These are phyloP conservation scores for Lordiphosa fenestrarum DNA, from an alignment of 2,888 invertebrate genomes.

Conservation along the genomic window DNA sequence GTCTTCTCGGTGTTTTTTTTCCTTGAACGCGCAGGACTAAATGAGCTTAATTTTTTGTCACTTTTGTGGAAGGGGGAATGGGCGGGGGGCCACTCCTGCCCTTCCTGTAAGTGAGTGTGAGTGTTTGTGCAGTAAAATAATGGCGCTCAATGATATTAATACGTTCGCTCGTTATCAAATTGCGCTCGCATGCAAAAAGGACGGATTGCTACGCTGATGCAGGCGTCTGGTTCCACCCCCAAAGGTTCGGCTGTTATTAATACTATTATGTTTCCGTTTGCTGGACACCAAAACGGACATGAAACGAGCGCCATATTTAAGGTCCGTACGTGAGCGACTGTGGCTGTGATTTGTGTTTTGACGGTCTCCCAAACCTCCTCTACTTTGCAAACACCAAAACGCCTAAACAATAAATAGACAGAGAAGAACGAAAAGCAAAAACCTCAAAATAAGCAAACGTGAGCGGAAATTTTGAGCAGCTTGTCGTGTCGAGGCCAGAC, in stretches of 20 bases:
- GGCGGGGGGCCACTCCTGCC: not conserved
- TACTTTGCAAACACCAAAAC: slow-evolving; percentile 30
- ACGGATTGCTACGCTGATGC: slow-evolving; percentile 47
- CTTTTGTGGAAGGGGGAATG: not conserved
- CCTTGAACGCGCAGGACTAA: slow-evolving; percentile 31
- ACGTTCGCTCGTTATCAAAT: slow-evolving; percentile 79
- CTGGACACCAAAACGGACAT: slow-evolving; percentile 52
- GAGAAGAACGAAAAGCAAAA: slow-evolving; percentile 23
- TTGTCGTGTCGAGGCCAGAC: not conserved
- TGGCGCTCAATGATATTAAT: slow-evolving; percentile 77
- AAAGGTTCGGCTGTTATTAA: slow-evolving; percentile 28
- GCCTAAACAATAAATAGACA: slow-evolving; percentile 65
- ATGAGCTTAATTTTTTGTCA: slow-evolving; percentile 51
- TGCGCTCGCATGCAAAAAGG: slow-evolving; percentile 75
- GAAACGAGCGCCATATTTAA: slow-evolving; percentile 67
- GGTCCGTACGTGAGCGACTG: slow-evolving; percentile 53
- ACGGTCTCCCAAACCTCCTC: not conserved
- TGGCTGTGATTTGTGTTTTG: slow-evolving; percentile 52
- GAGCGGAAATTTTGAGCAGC: slow-evolving; percentile 50
- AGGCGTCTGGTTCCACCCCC: no score
- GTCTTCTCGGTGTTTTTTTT: slow-evolving; percentile 7
- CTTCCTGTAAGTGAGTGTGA: slow-evolving; percentile 14
- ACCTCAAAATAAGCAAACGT: slow-evolving; percentile 42
- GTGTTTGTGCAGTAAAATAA: slow-evolving; percentile 48
- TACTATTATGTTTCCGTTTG: slow-evolving; percentile 51